These are phyloP conservation scores for Tenthredo distinguenda DNA, from an alignment of 2,888 invertebrate genomes.

Conservation along the genomic window DNA sequence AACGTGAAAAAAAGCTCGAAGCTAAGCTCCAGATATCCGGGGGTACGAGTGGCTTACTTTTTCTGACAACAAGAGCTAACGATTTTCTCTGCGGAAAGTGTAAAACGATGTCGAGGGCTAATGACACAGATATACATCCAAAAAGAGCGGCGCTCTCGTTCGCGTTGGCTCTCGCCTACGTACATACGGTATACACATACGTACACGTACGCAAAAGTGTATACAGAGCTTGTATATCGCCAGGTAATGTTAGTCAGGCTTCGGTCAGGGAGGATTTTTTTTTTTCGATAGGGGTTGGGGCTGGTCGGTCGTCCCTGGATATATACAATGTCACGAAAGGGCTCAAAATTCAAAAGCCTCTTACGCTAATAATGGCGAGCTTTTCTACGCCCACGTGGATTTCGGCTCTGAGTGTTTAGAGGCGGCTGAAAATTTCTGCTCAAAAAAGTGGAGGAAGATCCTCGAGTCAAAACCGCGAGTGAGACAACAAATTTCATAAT, in stretches of 20 bases:
- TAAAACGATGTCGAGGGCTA: constrained; percentile 45
- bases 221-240: neutral
- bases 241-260: neutral
- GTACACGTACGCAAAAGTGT: neutral
- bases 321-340: constrained; percentile 14
- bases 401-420: neutral
- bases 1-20: neutral
- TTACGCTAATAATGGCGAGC: neutral
- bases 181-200: no score
- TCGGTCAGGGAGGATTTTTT: neutral
- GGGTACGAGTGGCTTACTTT: constrained; percentile 36
- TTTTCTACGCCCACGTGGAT: neutral
- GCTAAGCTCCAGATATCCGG: constrained; percentile 4
- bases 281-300: constrained; percentile 8
- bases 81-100: constrained; percentile 41
- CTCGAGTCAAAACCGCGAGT: neutral
- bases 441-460: neutral
- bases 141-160: constrained; percentile 9
- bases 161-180: neutral
- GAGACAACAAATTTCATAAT: neutral
- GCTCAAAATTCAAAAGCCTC: neutral
- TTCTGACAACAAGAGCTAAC: constrained; percentile 37
- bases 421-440: neutral
- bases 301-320: neutral
- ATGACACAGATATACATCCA: constrained; percentile 24